Evolutionary conservation across 2,797 vertebrate genomes (phyloP), one percentile per base, ranked within the genome.

Genomic region (Merluccius polli): DNA sequence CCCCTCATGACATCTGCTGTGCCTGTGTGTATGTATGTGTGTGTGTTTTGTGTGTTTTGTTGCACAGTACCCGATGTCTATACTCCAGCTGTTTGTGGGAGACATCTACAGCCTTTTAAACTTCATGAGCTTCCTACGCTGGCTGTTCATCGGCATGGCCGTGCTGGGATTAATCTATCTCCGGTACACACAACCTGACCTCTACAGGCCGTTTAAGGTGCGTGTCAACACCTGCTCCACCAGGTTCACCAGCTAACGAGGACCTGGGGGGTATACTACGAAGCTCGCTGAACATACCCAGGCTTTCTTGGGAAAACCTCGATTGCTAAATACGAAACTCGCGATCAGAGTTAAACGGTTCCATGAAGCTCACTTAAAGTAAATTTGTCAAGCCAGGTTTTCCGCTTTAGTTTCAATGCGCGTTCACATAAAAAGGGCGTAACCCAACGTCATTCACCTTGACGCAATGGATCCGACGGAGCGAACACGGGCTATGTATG

Each of bases 121-220:
- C 92, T 98, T 99, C 89, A 95, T 99, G 94, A 99, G 98, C 90
- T 98, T 99, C 89, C 92, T 95, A 89, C 95, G 98, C 75, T 98
- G 97, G 97, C 92, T 99, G 82, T 98, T 98, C 91, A 98, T 99
- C 79, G 98, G 96, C n/a, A 86, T 99, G 63, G 96, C 94, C 30
- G 97, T 99, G 69, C 88, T 96, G 36, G 98, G 97, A 41, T 92
- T 98, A 83, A 95, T 99, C 88, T 98, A 97, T 92, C 92, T 99
- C 71, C 92, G 97, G 87, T 96, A 96, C 84, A 98, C 94, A 67
- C 92, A 93, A 72, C 97, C 97, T 7, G 95, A 97, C 87, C 95
- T 99, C 90, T 95, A 92, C 81, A 96, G 98, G 52, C 97, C 98
- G 85, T 99, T 99, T 90, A 99, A 97, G 97, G 98, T 98, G 18